Evolutionary conservation across 2,797 vertebrate genomes (phyloP).

Genomic region (Neomorphus geoffroyi): DNA sequence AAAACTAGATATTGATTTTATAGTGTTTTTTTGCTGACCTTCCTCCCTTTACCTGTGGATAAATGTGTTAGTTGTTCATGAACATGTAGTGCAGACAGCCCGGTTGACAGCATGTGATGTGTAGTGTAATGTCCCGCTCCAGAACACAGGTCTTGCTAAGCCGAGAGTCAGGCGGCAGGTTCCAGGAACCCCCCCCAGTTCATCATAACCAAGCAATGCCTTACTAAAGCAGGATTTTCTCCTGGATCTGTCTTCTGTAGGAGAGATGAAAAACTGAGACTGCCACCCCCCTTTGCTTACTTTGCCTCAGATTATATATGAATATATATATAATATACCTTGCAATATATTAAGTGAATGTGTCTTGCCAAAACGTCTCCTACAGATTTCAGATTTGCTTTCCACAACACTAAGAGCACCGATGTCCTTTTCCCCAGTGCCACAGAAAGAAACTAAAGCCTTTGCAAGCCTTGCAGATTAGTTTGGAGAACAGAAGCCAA

Average conservation of each 20-base stretch:
- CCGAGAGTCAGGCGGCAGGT: fast-evolving
- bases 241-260: neutral
- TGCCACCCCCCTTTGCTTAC: neutral
- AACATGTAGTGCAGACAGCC: neutral
- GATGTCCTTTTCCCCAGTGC: neutral
- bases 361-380: neutral
- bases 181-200: neutral
- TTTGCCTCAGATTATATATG: neutral
- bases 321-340: neutral
- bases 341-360: neutral
- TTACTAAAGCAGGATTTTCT: neutral
- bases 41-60: neutral
- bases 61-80: neutral
- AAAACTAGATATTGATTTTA: neutral
- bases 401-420: neutral
- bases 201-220: neutral
- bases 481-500: neutral
- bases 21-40: neutral
- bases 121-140: neutral
- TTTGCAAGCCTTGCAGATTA: neutral
- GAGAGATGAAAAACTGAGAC: neutral
- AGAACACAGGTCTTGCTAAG: neutral
- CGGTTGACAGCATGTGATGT: neutral
- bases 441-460: neutral
- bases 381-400: neutral